Base-by-base conservation (phyloP, 1,140 invertebrate species). In the Drosophila rufa region DNA sequence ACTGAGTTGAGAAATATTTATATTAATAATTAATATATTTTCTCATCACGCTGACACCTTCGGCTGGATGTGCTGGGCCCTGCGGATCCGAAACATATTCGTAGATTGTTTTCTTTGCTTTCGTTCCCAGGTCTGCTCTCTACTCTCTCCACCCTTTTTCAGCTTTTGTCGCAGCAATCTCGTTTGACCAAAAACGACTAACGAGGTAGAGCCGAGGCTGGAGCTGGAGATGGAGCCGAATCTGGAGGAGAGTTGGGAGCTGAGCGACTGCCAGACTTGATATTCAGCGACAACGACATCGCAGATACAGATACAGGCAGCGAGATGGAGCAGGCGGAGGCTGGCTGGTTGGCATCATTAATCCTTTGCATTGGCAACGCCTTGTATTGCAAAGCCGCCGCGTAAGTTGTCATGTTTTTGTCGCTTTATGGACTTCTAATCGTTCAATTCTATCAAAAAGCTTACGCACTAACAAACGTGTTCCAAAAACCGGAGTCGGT, bases 371-470 rank as follows among this genome's bases (percentile, higher is more conserved):
- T 71, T 82, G 64, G 76, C 80, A 83, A 87, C 80, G 85, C 79
- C 83, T 82, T 79, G 80, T 76, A 76, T 78, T 87, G 76, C 83
- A 55, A 80, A 68, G 64, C 64, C 56, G 75, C 75, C 75, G 85
- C 81, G 89, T 80, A 87, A 92, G 84, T 91, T 92, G 91, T 92
- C 91, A 92, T 92, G 91, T 92, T 92, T 86, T 92, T 91, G 91
- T 92, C 91, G 91, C 91, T 92, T 92, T 92, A 92, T 92, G 87
- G 91, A 92, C 91, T 92, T 92, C 91, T 92, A 92, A 92, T 92
- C 91, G 91, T 85, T 90, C 91, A 85, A 92, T 92, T 92, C 91
- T 91, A 92, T 92, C 91, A 92, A 91, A 91, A 92, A 92, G 91
- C 91, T 92, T 86, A 92, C 91, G 84, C 86, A 92, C 87, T 81